These are phyloP conservation scores for Acanthaster planci DNA, from an alignment of 35 echinoderm and acorn worm genomes.

Conservation along the genomic window DNA sequence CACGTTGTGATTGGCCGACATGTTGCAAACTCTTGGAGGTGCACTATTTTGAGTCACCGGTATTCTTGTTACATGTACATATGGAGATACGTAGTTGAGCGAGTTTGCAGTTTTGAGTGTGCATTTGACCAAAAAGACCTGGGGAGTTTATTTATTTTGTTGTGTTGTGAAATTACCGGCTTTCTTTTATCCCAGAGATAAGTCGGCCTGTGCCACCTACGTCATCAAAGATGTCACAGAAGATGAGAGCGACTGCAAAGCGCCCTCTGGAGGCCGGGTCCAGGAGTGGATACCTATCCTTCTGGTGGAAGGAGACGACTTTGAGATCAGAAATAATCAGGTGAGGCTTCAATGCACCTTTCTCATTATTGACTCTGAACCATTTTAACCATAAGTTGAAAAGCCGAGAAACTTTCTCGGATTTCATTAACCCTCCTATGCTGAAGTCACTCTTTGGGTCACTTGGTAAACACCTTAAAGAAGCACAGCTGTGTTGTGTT, in stretches of 20 bases:
- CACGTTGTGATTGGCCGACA: too few species aligned
- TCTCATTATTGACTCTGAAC: neutral
- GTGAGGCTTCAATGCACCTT: slow-evolving; percentile 13
- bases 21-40: too few species aligned
- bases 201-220: slow-evolving; percentile 75
- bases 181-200: slow-evolving; percentile 77
- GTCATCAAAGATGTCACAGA: slow-evolving; percentile 53
- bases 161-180: too few species aligned
- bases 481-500: too few species aligned
- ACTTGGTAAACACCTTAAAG: too few species aligned
- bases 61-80: too few species aligned
- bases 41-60: too few species aligned
- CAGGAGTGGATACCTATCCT: slow-evolving; percentile 69
- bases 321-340: slow-evolving; percentile 79
- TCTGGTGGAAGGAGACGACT: slow-evolving; percentile 61
- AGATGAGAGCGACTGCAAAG: neutral
- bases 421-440: neutral
- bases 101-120: too few species aligned
- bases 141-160: slow-evolving; percentile 20
- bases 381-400: neutral
- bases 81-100: too few species aligned
- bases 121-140: too few species aligned
- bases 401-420: neutral
- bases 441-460: too few species aligned
- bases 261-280: slow-evolving; percentile 8